Base-by-base conservation (phyloP, 92 coral and sea anemone species). In the Phenganax stokvisi region DNA sequence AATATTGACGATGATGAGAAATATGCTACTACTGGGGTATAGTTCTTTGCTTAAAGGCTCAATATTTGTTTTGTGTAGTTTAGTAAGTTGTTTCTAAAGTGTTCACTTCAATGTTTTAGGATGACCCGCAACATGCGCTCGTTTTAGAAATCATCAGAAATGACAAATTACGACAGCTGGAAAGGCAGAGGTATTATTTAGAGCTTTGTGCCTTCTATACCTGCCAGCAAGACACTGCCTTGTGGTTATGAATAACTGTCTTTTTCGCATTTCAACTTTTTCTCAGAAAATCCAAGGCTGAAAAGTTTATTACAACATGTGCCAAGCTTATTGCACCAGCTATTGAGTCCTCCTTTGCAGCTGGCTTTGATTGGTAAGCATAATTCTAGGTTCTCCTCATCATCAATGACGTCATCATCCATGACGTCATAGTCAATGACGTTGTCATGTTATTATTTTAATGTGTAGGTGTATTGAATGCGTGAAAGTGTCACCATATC, bases 261-360 rank as follows among this genome's bases (percentile, higher is more conserved):
- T 71, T 51, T 64, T 53, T 51, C 3, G 5, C 47, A 37, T 37
- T 37, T 37, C 47, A 37, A 37, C 56, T 60, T 51, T 61, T 74
- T 79, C 70, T 52, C 82, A 94, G 98, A 84, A 94, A 94, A 88
- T 85, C 98, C 28, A 96, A 92, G 57, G 98, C 98, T 44, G 98
- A 94, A 64, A 94, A 90, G 69, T 87, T 72, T 86, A 92, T 94
- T 17, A 91, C 92, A 92, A 82, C 85, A 73, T 91, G 97, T 55
- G 97, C 98, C 56, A 94, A 90, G 67, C 86, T 94, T 31, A 94
- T 94, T 77, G 90, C 98, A 27, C 98, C 98, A 9, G 96, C 98
- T 15, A 87, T 94, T 75, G 98, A 94, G 66, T 86, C 86, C 58
- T 86, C 87, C 56, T 96, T 96, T 90, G 97, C 99, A 0, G 88